A percentile compares a stretch with the other conserved stretches of the same genome.
These are phyloP conservation scores for Myotis davidii DNA, from an alignment of 2,113 vertebrate species.

Conservation along the genomic window DNA sequence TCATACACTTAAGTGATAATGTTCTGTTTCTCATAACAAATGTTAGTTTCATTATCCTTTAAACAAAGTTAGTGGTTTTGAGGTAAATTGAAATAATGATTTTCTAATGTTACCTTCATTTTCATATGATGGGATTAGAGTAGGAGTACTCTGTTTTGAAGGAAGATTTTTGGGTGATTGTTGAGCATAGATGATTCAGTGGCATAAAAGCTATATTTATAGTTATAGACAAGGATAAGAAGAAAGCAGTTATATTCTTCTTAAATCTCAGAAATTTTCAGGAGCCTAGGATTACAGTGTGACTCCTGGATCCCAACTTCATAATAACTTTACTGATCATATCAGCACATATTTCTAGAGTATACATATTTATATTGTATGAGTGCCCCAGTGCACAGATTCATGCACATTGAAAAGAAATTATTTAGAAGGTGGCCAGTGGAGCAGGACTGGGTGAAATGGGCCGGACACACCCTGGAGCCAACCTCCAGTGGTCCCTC, in stretches of 20 bases:
- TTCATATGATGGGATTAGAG: background rate
- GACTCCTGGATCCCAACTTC: conserved; percentile 5
- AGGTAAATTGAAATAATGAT: background rate
- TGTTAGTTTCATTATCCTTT: conserved; percentile 12
- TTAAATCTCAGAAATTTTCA: conserved; percentile 4
- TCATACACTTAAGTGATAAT: background rate
- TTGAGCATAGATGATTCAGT: background rate
- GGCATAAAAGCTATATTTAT: background rate
- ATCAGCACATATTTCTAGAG: background rate
- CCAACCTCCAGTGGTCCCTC: no score
- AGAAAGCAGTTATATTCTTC: background rate
- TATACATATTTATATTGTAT: background rate
- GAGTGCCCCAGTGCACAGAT: no score
- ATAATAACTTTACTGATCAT: background rate
- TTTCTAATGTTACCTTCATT: conserved; percentile 42
- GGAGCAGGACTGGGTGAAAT: no score
- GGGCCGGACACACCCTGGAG: no score
- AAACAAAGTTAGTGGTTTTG: conserved; percentile 6
- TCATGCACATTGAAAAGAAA: no score
- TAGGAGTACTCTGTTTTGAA: background rate
- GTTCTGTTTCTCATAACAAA: background rate
- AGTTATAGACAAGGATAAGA: background rate
- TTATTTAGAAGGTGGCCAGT: no score
- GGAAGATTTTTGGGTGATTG: conserved; percentile 36
- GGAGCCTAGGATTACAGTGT: background rate